Base-by-base conservation (phyloP, 1,140 invertebrate genomes). In the Orussus abietinus region DNA sequence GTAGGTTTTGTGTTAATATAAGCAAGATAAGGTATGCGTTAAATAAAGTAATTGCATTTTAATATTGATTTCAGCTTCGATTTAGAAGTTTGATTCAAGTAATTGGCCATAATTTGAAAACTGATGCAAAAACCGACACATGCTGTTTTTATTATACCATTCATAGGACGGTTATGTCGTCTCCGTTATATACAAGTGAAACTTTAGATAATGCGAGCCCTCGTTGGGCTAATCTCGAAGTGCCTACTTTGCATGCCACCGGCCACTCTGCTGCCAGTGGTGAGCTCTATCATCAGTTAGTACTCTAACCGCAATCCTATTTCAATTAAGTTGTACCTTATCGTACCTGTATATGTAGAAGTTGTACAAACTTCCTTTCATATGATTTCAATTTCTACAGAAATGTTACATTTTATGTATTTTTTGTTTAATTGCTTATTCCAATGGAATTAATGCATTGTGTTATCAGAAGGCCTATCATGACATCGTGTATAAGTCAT, bases 121-220 rank as follows among this genome's bases (percentile, higher is more conserved):
- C 51, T 33, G 54, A 64, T 58, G 55, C 57, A 17, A 55, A 60
- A 37, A 29, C 62, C 59, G 54, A 75, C 58, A 52, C 38, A 42
- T 68, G 74, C 53, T 79, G 75, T 65, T 80, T 84, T 55, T 90
- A 90, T 60, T 84, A 85, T 46, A 91, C 88, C 0, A 67, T 92
- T 14, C 88, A 92, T 62, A 73, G 81, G 48, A 84, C 84, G 2
- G 80, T 78, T 37, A 88, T 88, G 85, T 84, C 83, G 22, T 82
- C 86, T 37, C 88, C 89, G 10, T 86, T 94, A 52, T 95, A 91
- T 59, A 90, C 84, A 3, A 94, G 90, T 67, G 90, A 93, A 64
- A 78, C 79, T 52, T 74, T 90, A 42, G 78, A 79, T 40, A 83
- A 81, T 47, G 66, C 72, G 36, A 84, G 86, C 72, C 85, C 83